Evolutionary conservation across 2,113 vertebrate species (phyloP).

Genomic region (Phrynosoma platyrhinos): DNA sequence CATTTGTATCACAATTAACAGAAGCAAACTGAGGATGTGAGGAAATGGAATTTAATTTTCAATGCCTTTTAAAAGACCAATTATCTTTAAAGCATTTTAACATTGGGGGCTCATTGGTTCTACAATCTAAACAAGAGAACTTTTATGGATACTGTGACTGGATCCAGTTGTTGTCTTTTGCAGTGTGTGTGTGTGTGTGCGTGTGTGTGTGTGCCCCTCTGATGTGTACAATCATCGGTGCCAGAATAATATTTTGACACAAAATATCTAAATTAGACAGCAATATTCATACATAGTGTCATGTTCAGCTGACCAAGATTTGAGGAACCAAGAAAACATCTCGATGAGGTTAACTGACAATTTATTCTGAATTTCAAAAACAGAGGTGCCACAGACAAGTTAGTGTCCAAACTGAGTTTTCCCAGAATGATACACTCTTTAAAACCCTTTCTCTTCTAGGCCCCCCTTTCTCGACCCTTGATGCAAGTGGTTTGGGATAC

Average conservation of each 20-base stretch:
- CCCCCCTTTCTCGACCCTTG: too few species aligned
- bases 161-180: too few species aligned
- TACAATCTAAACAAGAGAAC: background rate
- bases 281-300: rapidly evolving
- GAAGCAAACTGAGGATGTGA: background rate
- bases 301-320: too few species aligned
- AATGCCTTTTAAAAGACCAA: background rate
- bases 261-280: background rate
- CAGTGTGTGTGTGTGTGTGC: too few species aligned
- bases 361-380: too few species aligned
- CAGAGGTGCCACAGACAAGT: too few species aligned
- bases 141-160: background rate
- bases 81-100: rapidly evolving
- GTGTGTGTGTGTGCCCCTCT: background rate
- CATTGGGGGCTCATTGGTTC: rapidly evolving
- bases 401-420: too few species aligned
- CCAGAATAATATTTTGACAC: conserved; percentile 27
- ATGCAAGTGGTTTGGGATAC: too few species aligned
- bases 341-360: too few species aligned
- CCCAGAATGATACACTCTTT: too few species aligned
- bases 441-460: too few species aligned
- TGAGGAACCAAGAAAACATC: too few species aligned
- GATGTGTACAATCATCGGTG: background rate
- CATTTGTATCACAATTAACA: background rate
- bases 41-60: background rate